Evolutionary conservation across 2,113 vertebrate species (phyloP).

Genomic region (Oceanites oceanicus): DNA sequence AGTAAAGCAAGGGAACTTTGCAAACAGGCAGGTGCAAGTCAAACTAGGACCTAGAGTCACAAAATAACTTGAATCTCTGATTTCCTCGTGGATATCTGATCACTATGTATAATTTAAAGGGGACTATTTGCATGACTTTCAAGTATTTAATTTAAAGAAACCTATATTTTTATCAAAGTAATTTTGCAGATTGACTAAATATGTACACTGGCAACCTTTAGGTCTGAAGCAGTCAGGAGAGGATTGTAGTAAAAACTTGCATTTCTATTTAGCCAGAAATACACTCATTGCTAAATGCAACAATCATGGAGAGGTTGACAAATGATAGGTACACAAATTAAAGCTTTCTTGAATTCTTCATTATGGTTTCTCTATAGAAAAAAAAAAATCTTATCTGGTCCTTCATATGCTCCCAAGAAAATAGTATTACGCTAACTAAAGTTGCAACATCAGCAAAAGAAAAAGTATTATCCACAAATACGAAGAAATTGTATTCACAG

Average conservation of each 20-base stretch:
- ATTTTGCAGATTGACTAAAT: not conserved
- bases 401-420: not conserved
- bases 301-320: not conserved
- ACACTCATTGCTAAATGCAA: not conserved
- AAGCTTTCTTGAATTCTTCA: not conserved
- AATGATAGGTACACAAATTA: not conserved
- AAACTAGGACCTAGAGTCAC: not conserved
- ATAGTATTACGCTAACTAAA: not conserved
- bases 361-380: not conserved
- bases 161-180: fast-evolving
- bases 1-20: not conserved
- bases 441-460: not conserved
- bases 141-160: not conserved
- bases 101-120: not conserved
- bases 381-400: not conserved
- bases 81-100: not conserved
- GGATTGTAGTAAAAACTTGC: not conserved
- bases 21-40: not conserved
- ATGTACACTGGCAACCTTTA: not conserved
- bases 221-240: not conserved
- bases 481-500: not conserved
- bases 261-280: not conserved
- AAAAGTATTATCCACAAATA: not conserved
- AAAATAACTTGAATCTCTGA: not conserved
- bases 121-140: not conserved